These are phyloP conservation scores for Poecile atricapillus DNA, from an alignment of 2,113 vertebrate genomes.

Conservation along the genomic window DNA sequence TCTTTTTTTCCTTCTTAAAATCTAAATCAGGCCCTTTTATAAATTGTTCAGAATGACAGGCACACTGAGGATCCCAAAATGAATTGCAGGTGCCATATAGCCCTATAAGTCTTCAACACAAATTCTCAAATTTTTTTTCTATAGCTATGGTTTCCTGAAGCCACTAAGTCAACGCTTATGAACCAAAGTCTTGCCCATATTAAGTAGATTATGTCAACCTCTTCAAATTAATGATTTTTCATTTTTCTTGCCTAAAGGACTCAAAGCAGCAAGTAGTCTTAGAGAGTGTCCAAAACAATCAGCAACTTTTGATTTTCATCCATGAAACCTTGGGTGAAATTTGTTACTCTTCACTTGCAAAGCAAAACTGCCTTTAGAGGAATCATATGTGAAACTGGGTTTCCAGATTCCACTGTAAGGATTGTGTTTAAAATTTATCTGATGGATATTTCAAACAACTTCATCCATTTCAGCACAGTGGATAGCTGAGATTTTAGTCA, in stretches of 20 bases:
- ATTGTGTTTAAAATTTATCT: neutral
- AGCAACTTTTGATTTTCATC: neutral
- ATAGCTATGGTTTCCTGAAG: neutral
- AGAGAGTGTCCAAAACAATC: neutral
- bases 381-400: neutral
- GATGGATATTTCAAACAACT: neutral
- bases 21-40: neutral
- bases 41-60: neutral
- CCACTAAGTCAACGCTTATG: neutral
- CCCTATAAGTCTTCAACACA: neutral
- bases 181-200: neutral
- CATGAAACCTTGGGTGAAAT: neutral
- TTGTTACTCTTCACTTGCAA: neutral
- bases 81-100: neutral
- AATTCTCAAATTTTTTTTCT: neutral
- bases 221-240: neutral
- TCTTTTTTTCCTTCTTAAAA: neutral
- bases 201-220: neutral
- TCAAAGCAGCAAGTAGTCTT: neutral
- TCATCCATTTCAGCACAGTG: neutral
- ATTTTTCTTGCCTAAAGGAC: neutral
- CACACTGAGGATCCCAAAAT: neutral
- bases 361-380: neutral
- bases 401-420: neutral
- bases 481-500: neutral